Conservation (phyloP, 2,888 invertebrate genomes). For the Conops quadrifasciatus region DNA sequence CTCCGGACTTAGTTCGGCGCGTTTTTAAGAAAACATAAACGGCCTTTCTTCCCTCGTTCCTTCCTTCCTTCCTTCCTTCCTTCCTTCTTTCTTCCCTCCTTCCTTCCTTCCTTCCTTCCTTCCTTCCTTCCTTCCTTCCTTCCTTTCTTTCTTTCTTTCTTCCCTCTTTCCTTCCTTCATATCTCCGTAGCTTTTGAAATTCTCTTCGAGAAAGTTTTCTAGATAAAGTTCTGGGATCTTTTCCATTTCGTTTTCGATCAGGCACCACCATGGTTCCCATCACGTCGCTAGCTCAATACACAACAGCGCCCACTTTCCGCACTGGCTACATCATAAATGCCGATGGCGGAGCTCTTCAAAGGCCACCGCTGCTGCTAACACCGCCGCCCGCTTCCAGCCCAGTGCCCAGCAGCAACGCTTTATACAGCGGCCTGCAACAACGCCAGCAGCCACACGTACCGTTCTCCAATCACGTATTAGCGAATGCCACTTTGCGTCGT, state of each 20-base stretch:
- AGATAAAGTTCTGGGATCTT: constrained; percentile 24
- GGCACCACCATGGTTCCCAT: constrained; percentile 61
- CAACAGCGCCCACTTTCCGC: constrained; percentile 61
- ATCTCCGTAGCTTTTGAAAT: background rate
- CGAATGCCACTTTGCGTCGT: constrained; percentile 51
- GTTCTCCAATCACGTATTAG: constrained; percentile 43
- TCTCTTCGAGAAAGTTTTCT: background rate
- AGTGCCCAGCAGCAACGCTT: constrained; percentile 33
- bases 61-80: no score
- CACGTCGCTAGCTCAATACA: constrained; percentile 61
- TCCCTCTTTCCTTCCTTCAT: background rate
- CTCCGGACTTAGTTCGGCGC: background rate
- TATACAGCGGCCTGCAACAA: constrained; percentile 35
- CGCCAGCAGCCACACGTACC: constrained; percentile 38
- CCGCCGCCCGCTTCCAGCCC: constrained; percentile 50
- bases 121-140: no score
- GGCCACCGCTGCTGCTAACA: constrained; percentile 55
- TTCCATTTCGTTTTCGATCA: constrained; percentile 39
- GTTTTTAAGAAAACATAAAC: no score
- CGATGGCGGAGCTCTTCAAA: constrained; percentile 56
- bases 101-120: no score
- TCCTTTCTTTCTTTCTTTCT: no score
- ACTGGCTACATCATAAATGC: constrained; percentile 60
- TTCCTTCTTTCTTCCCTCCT: no score
- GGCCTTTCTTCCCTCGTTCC: no score